phyloP scores from a whole-genome alignment of 2,797 vertebrate species.

The Aulostomus chinensis region DNA sequence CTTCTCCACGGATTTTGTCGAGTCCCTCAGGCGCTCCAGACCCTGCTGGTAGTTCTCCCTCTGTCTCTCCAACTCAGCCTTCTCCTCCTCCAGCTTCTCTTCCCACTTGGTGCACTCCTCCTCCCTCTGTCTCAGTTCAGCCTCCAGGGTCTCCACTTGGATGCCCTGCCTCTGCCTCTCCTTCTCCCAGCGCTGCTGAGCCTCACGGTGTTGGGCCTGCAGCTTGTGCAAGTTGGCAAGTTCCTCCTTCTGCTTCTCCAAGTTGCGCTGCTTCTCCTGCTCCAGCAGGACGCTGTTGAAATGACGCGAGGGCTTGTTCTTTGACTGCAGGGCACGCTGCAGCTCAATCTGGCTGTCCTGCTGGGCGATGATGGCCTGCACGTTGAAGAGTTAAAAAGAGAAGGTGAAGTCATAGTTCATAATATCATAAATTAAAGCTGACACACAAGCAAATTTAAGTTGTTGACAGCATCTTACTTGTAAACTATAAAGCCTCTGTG shows the following conservation, averaged over 20 bases:
- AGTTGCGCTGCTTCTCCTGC: constrained; percentile 91
- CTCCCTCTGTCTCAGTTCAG: constrained; percentile 72
- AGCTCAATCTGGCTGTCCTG: constrained; percentile 89
- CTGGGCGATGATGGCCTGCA: constrained; percentile 81
- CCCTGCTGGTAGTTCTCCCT: constrained; percentile 86
- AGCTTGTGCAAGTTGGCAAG: constrained; percentile 83
- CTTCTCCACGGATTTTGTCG: constrained; percentile 81
- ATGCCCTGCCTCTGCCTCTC: constrained; percentile 75
- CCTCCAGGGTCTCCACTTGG: constrained; percentile 69
- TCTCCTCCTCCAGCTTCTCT: constrained; percentile 76
- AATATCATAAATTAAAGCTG: background rate
- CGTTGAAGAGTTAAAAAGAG: background rate
- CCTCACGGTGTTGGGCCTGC: constrained; percentile 84
- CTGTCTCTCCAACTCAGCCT: constrained; percentile 75
- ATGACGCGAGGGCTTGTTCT: constrained; percentile 72
- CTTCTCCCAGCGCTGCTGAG: constrained; percentile 89
- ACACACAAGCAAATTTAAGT: no score
- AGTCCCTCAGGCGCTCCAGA: constrained; percentile 88
- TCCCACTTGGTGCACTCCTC: constrained; percentile 65
- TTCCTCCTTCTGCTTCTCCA: constrained; percentile 92
- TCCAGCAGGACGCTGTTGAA: constrained; percentile 85
- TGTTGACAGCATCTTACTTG: constrained; percentile 81
- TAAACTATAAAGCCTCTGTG: constrained; percentile 86
- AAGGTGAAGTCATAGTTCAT: no score
- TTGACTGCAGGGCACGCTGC: constrained; percentile 73